A percentile compares a stretch with the other conserved stretches of the same genome.
Conservation (phyloP, 1,140 invertebrate species). For the Cherax quadricarinatus region DNA sequence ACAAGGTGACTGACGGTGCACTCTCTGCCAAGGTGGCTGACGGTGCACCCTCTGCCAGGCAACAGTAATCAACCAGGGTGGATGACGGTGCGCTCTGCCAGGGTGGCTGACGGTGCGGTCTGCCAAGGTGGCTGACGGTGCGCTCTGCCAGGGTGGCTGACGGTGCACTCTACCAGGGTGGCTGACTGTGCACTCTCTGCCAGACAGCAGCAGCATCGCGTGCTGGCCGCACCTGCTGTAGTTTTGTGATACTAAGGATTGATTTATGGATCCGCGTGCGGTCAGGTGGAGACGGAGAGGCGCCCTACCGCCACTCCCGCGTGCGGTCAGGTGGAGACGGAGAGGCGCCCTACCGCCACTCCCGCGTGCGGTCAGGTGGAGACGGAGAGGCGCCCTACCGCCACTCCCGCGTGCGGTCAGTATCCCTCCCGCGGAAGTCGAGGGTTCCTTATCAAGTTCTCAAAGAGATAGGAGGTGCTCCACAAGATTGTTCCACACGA, state of each 20-base stretch:
- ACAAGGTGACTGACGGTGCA: no score
- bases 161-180: background rate
- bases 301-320: background rate
- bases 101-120: background rate
- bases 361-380: background rate
- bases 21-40: no score
- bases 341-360: background rate
- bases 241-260: slow-evolving; percentile 45
- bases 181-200: background rate
- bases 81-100: background rate
- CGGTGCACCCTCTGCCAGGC: background rate
- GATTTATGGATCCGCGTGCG: slow-evolving; percentile 38
- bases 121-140: background rate
- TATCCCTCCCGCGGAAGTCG: background rate
- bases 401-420: background rate
- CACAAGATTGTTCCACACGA: no score
- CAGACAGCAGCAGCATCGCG: slow-evolving; percentile 23
- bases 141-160: background rate
- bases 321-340: background rate
- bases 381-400: background rate
- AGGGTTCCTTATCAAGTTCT: no score
- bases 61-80: background rate
- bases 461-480: no score
- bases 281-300: slow-evolving; percentile 15
- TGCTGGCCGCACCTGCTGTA: slow-evolving; percentile 33